A percentile compares a stretch with the other conserved stretches of the same genome.
Conservation (phyloP, 1,140 invertebrate genomes). For the Drosophila bocqueti region DNA sequence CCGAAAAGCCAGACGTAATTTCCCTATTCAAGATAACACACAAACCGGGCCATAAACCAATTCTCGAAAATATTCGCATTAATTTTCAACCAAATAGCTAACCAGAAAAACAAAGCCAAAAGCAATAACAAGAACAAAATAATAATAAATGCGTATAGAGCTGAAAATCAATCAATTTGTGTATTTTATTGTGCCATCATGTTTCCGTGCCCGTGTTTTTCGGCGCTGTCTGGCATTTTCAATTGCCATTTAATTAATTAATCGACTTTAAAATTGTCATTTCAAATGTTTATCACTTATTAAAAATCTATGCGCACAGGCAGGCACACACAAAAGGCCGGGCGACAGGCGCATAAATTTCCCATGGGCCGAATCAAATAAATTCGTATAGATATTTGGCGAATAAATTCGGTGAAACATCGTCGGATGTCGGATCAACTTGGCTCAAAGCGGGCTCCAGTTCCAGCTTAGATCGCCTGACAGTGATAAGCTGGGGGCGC, state of each 20-base stretch:
- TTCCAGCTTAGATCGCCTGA: conserved; percentile 67
- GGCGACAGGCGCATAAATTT: conserved; percentile 64
- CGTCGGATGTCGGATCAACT: conserved; percentile 21
- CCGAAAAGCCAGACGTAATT: conserved; percentile 26
- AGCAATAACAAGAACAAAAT: conserved; percentile 12
- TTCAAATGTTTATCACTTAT: conserved; percentile 74
- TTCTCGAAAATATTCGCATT: conserved; percentile 62
- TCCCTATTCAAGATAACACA: conserved; percentile 37
- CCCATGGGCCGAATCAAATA: conserved; percentile 47
- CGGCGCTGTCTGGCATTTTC: conserved; percentile 53
- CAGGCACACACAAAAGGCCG: conserved; percentile 56
- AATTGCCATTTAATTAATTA: conserved; percentile 82
- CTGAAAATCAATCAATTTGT: conserved; percentile 73
- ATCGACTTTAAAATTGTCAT: conserved; percentile 79
- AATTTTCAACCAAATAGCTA: conserved; percentile 41
- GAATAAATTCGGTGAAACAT: conserved; percentile 75
- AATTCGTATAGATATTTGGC: conserved; percentile 77
- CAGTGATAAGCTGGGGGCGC: conserved; percentile 74
- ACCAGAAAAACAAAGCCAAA: not conserved
- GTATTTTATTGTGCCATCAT: conserved; percentile 62
- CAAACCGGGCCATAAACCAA: conserved; percentile 38
- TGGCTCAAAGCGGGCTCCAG: conserved; percentile 41
- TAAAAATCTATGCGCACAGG: conserved; percentile 76
- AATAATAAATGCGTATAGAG: conserved; percentile 25
- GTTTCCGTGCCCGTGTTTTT: conserved; percentile 18